Conservation (phyloP, 2,797 vertebrate genomes). For the Ciconia nigra region DNA sequence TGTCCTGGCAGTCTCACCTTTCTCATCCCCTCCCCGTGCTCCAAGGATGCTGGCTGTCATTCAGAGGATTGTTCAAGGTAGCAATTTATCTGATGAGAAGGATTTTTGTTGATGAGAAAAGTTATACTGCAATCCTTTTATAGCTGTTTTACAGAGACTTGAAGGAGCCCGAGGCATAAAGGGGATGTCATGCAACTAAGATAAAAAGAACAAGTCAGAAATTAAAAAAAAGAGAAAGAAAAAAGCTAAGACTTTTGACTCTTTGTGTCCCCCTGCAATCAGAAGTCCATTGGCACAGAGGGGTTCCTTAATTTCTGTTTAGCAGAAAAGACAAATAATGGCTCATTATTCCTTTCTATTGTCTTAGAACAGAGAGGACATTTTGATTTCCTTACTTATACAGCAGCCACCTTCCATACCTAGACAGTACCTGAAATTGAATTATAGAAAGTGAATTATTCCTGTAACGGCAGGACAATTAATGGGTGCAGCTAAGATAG, state of each 20-base stretch:
- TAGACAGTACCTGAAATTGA: neutral
- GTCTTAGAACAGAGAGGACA: neutral
- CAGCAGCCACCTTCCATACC: neutral
- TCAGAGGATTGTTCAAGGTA: neutral
- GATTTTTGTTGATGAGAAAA: neutral
- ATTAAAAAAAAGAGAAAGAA: fast-evolving
- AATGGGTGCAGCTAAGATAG: neutral
- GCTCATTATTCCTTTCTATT: neutral
- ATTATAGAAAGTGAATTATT: neutral
- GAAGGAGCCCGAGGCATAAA: neutral
- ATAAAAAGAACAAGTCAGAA: neutral
- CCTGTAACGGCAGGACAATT: neutral
- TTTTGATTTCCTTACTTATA: neutral
- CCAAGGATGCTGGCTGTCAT: neutral
- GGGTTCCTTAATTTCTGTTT: neutral
- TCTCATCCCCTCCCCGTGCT: neutral
- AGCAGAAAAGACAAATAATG: neutral
- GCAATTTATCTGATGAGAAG: neutral
- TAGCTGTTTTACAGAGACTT: neutral
- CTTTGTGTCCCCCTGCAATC: neutral
- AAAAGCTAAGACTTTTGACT: neutral
- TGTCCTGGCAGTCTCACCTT: neutral
- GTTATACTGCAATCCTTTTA: neutral
- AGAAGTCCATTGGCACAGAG: neutral
- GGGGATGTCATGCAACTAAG: neutral